Evolutionary conservation across 1,140 invertebrate genomes (phyloP).

Genomic region (Goniozus legneri): DNA sequence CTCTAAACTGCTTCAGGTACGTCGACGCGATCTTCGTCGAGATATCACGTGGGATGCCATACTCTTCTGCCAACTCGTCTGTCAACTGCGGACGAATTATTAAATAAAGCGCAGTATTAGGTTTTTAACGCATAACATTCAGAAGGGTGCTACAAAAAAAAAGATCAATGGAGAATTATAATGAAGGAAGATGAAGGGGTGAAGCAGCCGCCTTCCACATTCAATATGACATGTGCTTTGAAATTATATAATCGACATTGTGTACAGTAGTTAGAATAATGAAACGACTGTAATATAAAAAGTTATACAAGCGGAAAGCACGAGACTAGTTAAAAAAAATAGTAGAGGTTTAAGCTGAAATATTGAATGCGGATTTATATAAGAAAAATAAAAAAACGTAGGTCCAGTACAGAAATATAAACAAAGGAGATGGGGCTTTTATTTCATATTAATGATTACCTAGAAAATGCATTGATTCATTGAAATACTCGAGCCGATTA

Average conservation of each 20-base stretch:
- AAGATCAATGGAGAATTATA: slow-evolving; percentile 18
- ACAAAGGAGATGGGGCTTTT: slow-evolving; percentile 45
- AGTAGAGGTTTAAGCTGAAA: neutral
- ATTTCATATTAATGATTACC: slow-evolving; percentile 55
- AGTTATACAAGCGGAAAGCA: neutral
- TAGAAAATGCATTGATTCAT: slow-evolving; percentile 55
- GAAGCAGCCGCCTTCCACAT: slow-evolving; percentile 23
- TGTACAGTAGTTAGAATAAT: too few species aligned
- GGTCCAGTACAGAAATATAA: slow-evolving; percentile 27
- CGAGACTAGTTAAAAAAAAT: neutral
- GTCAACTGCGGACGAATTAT: slow-evolving; percentile 59
- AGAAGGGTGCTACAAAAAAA: slow-evolving; percentile 18
- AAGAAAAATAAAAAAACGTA: slow-evolving; percentile 15
- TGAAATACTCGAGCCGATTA: slow-evolving; percentile 54
- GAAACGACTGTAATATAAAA: neutral
- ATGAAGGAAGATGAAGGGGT: slow-evolving; percentile 2
- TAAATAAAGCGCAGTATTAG: slow-evolving; percentile 15
- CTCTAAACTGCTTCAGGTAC: slow-evolving; percentile 72
- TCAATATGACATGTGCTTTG: slow-evolving; percentile 20
- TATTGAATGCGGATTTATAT: slow-evolving; percentile 28
- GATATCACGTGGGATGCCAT: slow-evolving; percentile 61
- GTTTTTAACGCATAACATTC: too few species aligned
- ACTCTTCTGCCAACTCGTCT: slow-evolving; percentile 65
- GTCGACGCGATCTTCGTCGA: slow-evolving; percentile 61
- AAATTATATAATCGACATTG: too few species aligned